Conservation (phyloP, 35 echinoderm and acorn worm genomes). For the Amphiura filiformis region DNA sequence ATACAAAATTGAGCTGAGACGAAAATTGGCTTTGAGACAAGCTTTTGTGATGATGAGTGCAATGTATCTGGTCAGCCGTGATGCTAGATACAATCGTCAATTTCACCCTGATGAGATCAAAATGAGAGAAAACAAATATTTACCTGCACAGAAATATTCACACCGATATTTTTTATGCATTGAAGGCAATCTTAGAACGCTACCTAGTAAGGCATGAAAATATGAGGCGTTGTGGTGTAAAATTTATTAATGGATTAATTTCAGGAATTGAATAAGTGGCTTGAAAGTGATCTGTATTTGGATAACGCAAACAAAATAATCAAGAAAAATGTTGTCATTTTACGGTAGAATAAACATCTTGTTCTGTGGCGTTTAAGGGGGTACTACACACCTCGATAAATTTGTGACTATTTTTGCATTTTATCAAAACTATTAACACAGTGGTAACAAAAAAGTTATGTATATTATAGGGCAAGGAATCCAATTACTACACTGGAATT, state of each 20-base stretch:
- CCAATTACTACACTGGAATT: too few species aligned
- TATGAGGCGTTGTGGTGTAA: neutral
- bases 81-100: conserved; percentile 4
- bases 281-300: neutral
- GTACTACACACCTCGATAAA: too few species aligned
- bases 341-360: neutral
- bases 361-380: neutral
- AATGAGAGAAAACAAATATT: neutral
- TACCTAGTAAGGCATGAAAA: neutral
- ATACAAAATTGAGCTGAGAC: neutral
- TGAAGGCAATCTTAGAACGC: neutral
- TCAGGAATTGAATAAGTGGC: neutral
- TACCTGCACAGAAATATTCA: neutral
- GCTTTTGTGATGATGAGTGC: neutral
- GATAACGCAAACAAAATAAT: neutral
- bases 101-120: neutral
- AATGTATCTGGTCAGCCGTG: neutral
- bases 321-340: neutral
- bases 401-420: too few species aligned
- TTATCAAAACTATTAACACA: too few species aligned
- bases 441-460: too few species aligned
- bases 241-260: neutral
- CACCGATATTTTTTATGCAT: neutral
- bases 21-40: neutral
- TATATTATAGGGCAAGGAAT: too few species aligned